Conservation (phyloP, 2,797 vertebrate species). For the Tokudaia tokunoshimensis region DNA sequence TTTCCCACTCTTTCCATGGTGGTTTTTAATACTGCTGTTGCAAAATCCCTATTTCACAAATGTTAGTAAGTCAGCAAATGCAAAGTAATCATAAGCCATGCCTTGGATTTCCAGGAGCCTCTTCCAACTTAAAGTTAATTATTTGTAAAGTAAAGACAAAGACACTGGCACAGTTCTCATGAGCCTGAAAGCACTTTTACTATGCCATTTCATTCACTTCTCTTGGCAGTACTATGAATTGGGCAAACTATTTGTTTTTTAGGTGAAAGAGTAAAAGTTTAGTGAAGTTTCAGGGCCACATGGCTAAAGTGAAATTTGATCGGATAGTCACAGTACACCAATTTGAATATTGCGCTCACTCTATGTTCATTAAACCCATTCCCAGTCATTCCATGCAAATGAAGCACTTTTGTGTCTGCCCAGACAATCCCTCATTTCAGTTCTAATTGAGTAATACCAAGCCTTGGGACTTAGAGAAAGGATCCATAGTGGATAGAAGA, state of each 20-base stretch:
- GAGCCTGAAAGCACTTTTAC: not conserved
- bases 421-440: not conserved
- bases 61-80: not conserved
- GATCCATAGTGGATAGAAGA: not conserved
- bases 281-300: not conserved
- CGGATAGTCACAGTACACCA: not conserved
- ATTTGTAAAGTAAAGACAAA: constrained; percentile 22
- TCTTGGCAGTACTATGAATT: not conserved
- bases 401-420: not conserved
- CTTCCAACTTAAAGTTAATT: not conserved
- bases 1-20: not conserved
- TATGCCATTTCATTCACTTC: not conserved
- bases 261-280: not conserved
- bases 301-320: not conserved
- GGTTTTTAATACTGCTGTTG: constrained; percentile 37
- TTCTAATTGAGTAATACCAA: not conserved
- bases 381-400: not conserved
- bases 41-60: not conserved
- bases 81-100: not conserved
- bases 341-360: not conserved
- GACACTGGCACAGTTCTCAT: not conserved
- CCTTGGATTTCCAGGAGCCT: not conserved
- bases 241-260: not conserved
- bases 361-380: not conserved
- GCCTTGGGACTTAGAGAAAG: not conserved